These are phyloP conservation scores for Hybognathus amarus DNA, from an alignment of 2,797 vertebrate genomes.

Conservation along the genomic window DNA sequence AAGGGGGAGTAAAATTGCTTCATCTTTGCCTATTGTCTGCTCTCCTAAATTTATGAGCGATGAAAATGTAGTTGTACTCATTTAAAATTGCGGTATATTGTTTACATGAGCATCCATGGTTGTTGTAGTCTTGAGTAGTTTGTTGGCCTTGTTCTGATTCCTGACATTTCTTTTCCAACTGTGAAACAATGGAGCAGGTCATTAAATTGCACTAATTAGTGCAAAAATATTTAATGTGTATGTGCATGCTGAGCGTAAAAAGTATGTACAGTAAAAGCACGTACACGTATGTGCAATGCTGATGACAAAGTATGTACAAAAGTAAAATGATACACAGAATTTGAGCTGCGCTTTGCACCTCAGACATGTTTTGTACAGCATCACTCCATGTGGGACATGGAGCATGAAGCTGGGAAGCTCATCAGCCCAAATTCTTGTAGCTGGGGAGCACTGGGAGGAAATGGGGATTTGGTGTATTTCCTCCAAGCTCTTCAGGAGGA, in stretches of 20 bases:
- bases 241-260: background rate
- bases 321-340: background rate
- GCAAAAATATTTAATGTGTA: background rate
- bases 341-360: background rate
- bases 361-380: conserved; percentile 10
- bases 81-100: background rate
- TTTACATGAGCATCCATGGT: background rate
- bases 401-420: conserved; percentile 56
- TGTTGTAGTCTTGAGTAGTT: background rate
- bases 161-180: background rate
- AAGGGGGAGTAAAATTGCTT: background rate
- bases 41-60: background rate
- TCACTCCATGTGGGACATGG: conserved; percentile 38
- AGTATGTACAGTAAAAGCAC: background rate
- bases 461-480: conserved; percentile 51
- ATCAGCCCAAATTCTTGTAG: conserved; percentile 53
- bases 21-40: background rate
- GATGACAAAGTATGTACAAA: background rate
- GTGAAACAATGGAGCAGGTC: background rate
- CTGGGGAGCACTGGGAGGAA: conserved; percentile 42
- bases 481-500: conserved; percentile 33
- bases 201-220: background rate
- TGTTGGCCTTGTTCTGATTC: background rate
- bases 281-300: background rate
- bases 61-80: background rate